Conservation (phyloP, 2,888 invertebrate genomes). For the Temnothorax ravouxi region DNA sequence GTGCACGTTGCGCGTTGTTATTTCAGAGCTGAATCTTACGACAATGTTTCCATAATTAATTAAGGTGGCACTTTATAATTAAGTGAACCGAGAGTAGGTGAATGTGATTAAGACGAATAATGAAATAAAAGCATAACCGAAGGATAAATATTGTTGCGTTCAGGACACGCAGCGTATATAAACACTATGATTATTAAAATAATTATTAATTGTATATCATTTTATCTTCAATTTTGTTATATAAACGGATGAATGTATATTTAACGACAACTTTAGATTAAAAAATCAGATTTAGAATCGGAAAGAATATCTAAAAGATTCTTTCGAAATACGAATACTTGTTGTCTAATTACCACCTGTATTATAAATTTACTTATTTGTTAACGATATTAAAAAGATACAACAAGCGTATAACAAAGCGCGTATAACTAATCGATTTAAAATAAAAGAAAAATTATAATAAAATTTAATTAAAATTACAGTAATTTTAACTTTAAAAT, state of each 20-base stretch:
- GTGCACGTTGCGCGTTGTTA: not conserved
- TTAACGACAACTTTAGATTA: not conserved
- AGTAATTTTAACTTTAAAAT: not conserved
- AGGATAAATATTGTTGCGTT: conserved; percentile 1
- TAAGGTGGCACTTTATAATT: conserved; percentile 21
- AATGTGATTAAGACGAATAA: conserved; percentile 18
- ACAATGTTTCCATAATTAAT: conserved; percentile 36
- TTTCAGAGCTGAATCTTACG: not conserved
- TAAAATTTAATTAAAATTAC: not conserved
- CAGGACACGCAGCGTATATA: not conserved
- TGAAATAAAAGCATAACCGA: conserved; percentile 1
- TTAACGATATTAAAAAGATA: not conserved
- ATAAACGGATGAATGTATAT: not conserved
- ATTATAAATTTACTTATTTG: not conserved
- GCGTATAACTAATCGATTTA: not conserved
- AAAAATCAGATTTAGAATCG: not conserved
- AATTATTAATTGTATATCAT: not conserved
- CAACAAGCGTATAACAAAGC: not conserved
- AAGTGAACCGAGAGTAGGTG: not conserved
- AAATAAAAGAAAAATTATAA: not conserved
- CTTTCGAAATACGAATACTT: not conserved
- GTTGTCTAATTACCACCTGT: not conserved
- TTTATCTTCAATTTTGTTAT: not conserved
- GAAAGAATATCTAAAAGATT: not conserved
- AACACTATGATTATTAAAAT: not conserved